Percentiles rank a stretch among this genome's conserved stretches.
phyloP scores from a whole-genome alignment of 2,888 invertebrate species.

The Agrochola macilenta region DNA sequence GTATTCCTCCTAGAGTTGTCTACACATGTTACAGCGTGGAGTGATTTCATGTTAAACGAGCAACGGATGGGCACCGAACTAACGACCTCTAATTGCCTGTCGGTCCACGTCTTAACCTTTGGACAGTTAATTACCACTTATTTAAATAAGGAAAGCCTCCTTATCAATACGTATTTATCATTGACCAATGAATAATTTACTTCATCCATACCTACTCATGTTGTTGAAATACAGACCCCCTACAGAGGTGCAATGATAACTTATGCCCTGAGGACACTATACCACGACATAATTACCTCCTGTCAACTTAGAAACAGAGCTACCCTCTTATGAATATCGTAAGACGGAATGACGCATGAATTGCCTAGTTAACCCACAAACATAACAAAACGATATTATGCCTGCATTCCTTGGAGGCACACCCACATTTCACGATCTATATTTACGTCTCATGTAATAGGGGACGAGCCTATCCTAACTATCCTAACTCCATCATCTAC shows the following conservation, averaged over 20 bases:
- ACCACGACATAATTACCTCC: conserved; percentile 19
- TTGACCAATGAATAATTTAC: not conserved
- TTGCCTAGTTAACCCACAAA: not conserved
- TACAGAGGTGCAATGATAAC: conserved; percentile 49
- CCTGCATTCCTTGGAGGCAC: conserved; percentile 16
- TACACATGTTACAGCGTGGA: not conserved
- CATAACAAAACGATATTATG: not conserved
- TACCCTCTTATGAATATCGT: conserved; percentile 8
- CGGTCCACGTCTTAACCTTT: not conserved
- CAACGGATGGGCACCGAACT: not conserved
- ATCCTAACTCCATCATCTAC: no score
- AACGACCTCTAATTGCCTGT: not conserved
- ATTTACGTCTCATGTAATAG: not conserved
- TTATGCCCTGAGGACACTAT: conserved; percentile 16
- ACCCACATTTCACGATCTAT: not conserved
- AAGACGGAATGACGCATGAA: conserved; percentile 16
- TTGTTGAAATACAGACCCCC: conserved; percentile 50
- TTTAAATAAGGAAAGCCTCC: not conserved
- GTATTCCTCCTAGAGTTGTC: not conserved
- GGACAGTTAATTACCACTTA: not conserved
- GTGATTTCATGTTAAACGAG: not conserved
- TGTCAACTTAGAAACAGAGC: conserved; percentile 16
- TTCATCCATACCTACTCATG: conserved; percentile 30
- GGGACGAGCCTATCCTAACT: not conserved
- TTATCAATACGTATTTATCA: not conserved